Base-by-base conservation (phyloP, 2,113 vertebrate species). In the Pangasianodon hypophthalmus region DNA sequence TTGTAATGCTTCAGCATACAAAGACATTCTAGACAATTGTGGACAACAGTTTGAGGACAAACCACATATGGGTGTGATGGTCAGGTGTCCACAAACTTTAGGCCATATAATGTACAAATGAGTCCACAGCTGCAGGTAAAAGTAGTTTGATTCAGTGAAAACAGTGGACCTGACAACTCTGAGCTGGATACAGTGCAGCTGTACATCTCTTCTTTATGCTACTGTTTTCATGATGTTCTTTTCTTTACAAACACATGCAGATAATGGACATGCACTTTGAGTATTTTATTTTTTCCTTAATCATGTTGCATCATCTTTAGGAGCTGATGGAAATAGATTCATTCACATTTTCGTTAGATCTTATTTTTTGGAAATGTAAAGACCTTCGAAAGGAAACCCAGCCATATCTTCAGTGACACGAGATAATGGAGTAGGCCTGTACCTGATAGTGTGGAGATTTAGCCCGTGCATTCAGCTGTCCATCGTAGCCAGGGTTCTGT, bases 391-490 rank as follows among this genome's bases (percentile, higher is more conserved):
- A 44, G 8, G 8, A 21, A 56, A 37, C 29, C 29, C 6, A 8
- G 13, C n/a, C 16, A 69, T 46, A 60, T 52, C 44, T 24, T 88
- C 8, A 37, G 7, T 56, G 46, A 88, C 77, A 67, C 60, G 81
- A 37, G 29, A 60, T 26, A 26, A 18, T 67, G 37, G 24, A 56
- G 21, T 62, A 32, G 75, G 71, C 81, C 44, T 44, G 48, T 94
- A 96, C 95, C 96, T 95, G 89, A 90, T 91, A 90, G 88, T 91
- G 87, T 67, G 87, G 88, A 86, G 93, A 87, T 93, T 96, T 94
- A 95, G 93, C 88, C 67, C 91, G 90, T 80, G 71, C 91, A 91
- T 90, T 92, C 92, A 93, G 91, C 91, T 85, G 93, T 95, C 95
- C 95, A 96, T 96, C 91, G 84, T 85, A 93, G 93, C 93, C 29